These are phyloP conservation scores for Rhinogobius similis DNA, from an alignment of 2,113 vertebrate genomes.

Conservation along the genomic window DNA sequence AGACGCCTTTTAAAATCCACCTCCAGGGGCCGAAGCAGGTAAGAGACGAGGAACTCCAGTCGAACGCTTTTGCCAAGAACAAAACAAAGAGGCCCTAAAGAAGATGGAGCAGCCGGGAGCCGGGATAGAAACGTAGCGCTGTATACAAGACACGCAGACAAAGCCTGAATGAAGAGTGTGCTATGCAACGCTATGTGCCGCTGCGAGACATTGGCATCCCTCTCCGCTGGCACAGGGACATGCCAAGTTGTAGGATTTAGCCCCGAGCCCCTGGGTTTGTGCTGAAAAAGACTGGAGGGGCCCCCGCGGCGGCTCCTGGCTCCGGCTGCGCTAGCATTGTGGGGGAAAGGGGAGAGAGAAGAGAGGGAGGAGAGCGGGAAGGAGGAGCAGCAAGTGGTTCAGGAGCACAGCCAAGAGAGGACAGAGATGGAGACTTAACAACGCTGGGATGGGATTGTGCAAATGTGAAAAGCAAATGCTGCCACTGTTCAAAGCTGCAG, in stretches of 20 bases:
- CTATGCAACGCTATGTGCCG: constrained; percentile 45
- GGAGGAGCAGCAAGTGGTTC: constrained; percentile 47
- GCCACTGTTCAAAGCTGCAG: no score
- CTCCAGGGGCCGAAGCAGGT: constrained; percentile 8
- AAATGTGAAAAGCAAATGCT: background rate
- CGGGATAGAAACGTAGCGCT: constrained; percentile 47
- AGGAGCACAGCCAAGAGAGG: constrained; percentile 50
- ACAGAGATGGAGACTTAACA: background rate
- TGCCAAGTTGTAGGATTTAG: constrained; percentile 86
- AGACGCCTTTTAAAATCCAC: constrained; percentile 5
- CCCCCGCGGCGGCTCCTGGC: constrained; percentile 61
- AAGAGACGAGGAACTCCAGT: constrained; percentile 17
- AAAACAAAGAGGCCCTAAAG: constrained; percentile 37
- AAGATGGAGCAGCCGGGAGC: constrained; percentile 27
- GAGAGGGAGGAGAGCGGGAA: constrained; percentile 56
- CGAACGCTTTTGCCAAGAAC: constrained; percentile 17
- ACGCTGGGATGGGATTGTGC: background rate
- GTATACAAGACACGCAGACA: constrained; percentile 54
- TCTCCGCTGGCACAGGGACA: constrained; percentile 66
- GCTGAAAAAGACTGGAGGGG: constrained; percentile 76
- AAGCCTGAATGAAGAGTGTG: constrained; percentile 62
- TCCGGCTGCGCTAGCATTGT: constrained; percentile 52
- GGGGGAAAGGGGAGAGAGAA: constrained; percentile 47
- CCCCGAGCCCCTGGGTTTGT: constrained; percentile 75
- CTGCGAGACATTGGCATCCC: constrained; percentile 73